Evolutionary conservation across 2,797 vertebrate species (phyloP).

Genomic region (Pipistrellus pipistrellus): DNA sequence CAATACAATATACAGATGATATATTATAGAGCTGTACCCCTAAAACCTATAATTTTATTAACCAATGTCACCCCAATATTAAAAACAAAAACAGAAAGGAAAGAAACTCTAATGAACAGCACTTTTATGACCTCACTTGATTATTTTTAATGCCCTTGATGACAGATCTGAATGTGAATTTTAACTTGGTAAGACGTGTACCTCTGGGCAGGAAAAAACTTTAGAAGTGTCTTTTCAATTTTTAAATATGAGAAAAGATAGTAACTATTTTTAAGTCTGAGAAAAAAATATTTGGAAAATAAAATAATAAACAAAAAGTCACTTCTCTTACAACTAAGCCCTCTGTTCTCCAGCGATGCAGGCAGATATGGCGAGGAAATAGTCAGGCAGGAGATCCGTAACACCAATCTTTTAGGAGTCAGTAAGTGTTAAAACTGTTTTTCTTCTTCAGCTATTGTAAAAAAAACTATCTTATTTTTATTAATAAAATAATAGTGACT

Average conservation of each 20-base stretch:
- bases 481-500: slow-evolving; percentile 22
- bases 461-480: slow-evolving; percentile 56
- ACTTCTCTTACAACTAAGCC: slow-evolving; percentile 6
- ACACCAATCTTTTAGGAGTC: neutral
- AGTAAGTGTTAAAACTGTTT: slow-evolving; percentile 35
- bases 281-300: slow-evolving; percentile 51
- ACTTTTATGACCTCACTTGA: neutral
- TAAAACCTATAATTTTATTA: neutral
- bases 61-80: neutral
- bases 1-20: neutral
- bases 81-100: neutral
- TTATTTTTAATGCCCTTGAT: slow-evolving; percentile 52
- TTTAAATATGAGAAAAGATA: slow-evolving; percentile 42
- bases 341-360: neutral
- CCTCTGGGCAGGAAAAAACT: slow-evolving; percentile 29
- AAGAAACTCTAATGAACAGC: neutral
- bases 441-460: slow-evolving; percentile 9
- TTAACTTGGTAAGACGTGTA: slow-evolving; percentile 53
- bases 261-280: neutral
- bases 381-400: neutral
- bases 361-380: neutral
- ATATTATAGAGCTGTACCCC: neutral
- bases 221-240: neutral
- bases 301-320: slow-evolving; percentile 12
- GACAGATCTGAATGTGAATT: slow-evolving; percentile 41